Evolutionary conservation across 2,888 invertebrate genomes (phyloP).

Genomic region (Amaurobius ferox): DNA sequence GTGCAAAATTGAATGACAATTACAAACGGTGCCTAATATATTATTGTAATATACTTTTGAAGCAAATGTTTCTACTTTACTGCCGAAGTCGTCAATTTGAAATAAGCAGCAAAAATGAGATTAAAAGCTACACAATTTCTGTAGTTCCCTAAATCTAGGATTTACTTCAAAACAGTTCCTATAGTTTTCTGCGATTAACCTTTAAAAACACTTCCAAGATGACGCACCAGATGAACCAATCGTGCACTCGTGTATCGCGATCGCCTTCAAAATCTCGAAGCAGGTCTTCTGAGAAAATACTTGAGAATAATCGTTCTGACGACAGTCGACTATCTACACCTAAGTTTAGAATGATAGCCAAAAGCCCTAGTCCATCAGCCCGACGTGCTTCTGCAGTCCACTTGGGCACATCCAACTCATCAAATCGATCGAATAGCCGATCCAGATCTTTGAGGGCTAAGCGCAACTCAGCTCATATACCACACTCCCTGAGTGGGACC

Average conservation of each 20-base stretch:
- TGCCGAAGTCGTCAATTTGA: background rate
- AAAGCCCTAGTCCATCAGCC: constrained; percentile 41
- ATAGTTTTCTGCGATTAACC: too few species aligned
- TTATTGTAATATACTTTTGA: too few species aligned
- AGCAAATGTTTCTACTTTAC: too few species aligned
- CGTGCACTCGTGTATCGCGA: constrained; percentile 16
- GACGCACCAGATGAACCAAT: background rate
- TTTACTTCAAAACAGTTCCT: background rate
- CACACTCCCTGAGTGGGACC: constrained; percentile 42
- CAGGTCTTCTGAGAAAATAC: constrained; percentile 50
- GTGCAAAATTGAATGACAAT: too few species aligned
- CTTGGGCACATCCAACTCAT: background rate
- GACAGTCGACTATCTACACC: constrained; percentile 23
- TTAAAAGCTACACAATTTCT: background rate
- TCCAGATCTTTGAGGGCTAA: constrained; percentile 51
- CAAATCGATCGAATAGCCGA: background rate
- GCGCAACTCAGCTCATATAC: constrained; percentile 30
- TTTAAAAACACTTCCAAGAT: too few species aligned
- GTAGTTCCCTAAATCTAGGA: background rate
- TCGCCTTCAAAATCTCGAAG: constrained; percentile 64
- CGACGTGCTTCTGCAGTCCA: constrained; percentile 47
- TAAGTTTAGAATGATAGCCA: constrained; percentile 36
- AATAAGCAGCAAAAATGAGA: background rate
- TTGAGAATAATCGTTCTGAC: constrained; percentile 8
- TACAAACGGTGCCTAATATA: too few species aligned